Conservation (phyloP, 2,888 invertebrate genomes). For the Tetranychus piercei region DNA sequence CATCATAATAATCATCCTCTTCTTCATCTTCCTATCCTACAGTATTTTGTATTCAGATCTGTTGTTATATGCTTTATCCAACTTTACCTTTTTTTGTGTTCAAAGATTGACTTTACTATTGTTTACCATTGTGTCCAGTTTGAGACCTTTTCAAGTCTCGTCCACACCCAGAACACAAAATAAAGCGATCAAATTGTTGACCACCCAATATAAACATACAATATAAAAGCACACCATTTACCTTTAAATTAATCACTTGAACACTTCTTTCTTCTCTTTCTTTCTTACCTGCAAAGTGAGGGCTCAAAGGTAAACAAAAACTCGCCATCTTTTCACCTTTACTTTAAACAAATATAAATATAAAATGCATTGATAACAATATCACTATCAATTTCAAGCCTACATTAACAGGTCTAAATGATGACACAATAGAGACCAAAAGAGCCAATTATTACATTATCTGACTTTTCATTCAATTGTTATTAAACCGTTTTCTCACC, state of each 20-base stretch:
- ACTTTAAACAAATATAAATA: neutral
- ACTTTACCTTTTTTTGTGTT: neutral
- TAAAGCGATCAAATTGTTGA: neutral
- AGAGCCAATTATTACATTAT: too few species aligned
- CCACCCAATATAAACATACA: slow-evolving; percentile 1
- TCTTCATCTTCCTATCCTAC: too few species aligned
- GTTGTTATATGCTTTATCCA: neutral
- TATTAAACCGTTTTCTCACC: too few species aligned
- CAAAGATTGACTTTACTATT: neutral
- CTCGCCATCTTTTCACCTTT: neutral
- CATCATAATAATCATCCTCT: too few species aligned
- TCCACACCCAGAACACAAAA: neutral
- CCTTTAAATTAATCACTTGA: neutral
- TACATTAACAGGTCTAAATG: too few species aligned
- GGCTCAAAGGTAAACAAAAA: neutral
- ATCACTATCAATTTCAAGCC: too few species aligned
- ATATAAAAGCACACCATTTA: neutral
- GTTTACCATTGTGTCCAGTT: neutral
- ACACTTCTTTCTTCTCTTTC: neutral
- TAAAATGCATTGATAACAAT: too few species aligned
- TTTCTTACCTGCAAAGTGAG: neutral
- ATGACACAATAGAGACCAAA: too few species aligned
- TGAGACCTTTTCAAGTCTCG: neutral
- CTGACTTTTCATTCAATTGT: too few species aligned
- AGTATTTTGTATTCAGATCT: neutral